A percentile compares a stretch with the other conserved stretches of the same genome.
Conservation (phyloP, 2,797 vertebrate genomes). For the Artibeus lituratus region DNA sequence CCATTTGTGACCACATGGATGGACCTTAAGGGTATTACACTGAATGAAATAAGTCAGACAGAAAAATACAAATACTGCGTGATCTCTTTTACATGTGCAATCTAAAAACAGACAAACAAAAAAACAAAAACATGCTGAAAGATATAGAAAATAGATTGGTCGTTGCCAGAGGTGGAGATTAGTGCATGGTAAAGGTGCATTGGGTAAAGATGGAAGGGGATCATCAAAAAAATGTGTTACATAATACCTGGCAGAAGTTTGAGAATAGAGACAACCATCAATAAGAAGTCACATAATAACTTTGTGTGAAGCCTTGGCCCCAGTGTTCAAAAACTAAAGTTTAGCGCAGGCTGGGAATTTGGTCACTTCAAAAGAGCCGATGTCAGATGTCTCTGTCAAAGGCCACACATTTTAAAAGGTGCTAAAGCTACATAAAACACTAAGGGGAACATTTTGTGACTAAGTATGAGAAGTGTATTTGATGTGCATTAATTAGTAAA, state of each 20-base stretch:
- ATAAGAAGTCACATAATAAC: not conserved
- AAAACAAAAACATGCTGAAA: not conserved
- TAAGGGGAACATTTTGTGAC: not conserved
- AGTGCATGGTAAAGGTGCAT: not conserved
- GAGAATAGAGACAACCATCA: not conserved
- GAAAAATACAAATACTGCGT: not conserved
- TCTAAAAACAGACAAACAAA: not conserved
- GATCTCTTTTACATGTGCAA: not conserved
- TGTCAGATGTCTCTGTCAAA: not conserved
- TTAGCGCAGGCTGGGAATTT: not conserved
- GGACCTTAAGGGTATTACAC: not conserved
- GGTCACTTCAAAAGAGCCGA: not conserved
- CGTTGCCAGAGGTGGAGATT: not conserved
- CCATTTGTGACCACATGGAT: not conserved
- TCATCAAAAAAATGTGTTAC: not conserved
- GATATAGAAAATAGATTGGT: not conserved
- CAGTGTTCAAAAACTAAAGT: not conserved
- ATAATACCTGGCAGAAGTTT: not conserved
- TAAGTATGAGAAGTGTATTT: not conserved
- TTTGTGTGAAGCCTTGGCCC: not conserved
- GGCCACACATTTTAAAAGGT: not conserved
- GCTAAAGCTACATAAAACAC: not conserved
- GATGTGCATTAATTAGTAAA: constrained; percentile 25
- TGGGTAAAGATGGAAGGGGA: not conserved
- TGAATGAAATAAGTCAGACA: not conserved